Base-by-base conservation (phyloP, 92 coral and sea anemone species). In the Phenganax marumi region DNA sequence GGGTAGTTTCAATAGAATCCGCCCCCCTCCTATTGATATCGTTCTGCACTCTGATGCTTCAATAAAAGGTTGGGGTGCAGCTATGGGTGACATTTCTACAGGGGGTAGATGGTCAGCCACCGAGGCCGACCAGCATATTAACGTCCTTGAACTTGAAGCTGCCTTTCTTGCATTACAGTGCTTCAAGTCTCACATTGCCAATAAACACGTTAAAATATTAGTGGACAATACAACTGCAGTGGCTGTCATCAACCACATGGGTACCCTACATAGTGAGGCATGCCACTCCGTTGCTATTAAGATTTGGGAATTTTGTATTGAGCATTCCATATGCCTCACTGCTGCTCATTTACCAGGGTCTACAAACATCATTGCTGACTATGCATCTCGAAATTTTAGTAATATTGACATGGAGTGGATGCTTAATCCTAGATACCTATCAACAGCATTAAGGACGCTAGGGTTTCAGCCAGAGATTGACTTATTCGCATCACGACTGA, bases 21-120 rank as follows among this genome's bases (percentile, higher is more conserved):
- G 10, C 48, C 12, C 18, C 73, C 46, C 18, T 24, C 73, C 48
- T 47, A 24, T 43, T 10, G 60, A 54, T 10, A 54, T n/a, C n/a
- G 50, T 43, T 13, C 46, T 68, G 13, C 18, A 26, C 10, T n/a
- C 73, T 11, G 73, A 68, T n/a, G 73, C 73, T 17, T 68, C 73
- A 14, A 26, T 68, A 26, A 24, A 26, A 9, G 73, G 73, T 24
- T 68, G 73, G 73, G 73, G 48, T n/a, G 73, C 73, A 22, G 50
- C 21, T 22, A n/a, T 11, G 18, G 73, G 21, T 26, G 50, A 16
- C 26, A 68, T n/a, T 43, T 47, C 4, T 47, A 43, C 73, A 4
- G 46, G 48, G 48, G 73, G 73, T 4, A 11, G 9, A 9, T 68
- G 73, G 73, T 68, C 73, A 16, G 48, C 18, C 12, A 14, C 7